Percentiles rank a stretch among this genome's conserved stretches.
Evolutionary conservation across 1,140 invertebrate genomes (phyloP).

Genomic region (Drosophila pectinifera): DNA sequence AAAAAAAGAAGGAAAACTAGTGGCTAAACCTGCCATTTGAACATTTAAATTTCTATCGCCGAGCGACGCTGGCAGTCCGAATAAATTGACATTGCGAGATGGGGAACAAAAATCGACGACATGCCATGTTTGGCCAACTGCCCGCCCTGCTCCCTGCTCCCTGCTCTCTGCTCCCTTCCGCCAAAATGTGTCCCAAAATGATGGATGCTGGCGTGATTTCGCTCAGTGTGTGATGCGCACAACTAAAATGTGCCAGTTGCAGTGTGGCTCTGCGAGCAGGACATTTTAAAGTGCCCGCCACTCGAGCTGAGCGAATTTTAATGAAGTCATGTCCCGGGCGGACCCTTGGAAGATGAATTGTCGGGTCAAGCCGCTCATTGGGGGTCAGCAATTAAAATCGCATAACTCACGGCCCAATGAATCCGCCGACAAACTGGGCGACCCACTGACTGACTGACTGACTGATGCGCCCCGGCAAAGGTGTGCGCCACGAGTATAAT

Average conservation of each 20-base stretch:
- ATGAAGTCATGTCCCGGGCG: slow-evolving; percentile 47
- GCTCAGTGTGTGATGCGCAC: slow-evolving; percentile 26
- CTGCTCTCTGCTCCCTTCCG: neutral
- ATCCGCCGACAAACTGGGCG: slow-evolving; percentile 18
- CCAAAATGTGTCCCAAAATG: slow-evolving; percentile 14
- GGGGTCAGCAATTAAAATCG: slow-evolving; percentile 77
- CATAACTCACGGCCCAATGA: slow-evolving; percentile 72
- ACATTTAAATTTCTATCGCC: slow-evolving; percentile 52
- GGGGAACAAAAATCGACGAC: slow-evolving; percentile 25
- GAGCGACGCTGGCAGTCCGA: slow-evolving; percentile 16
- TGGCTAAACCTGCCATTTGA: slow-evolving; percentile 36
- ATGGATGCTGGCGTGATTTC: slow-evolving; percentile 19
- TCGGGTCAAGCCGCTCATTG: slow-evolving; percentile 45
- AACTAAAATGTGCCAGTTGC: slow-evolving; percentile 22
- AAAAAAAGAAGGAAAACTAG: slow-evolving; percentile 14
- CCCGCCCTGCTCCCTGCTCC: neutral
- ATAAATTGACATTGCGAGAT: slow-evolving; percentile 43
- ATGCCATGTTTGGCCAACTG: slow-evolving; percentile 30
- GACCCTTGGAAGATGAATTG: slow-evolving; percentile 68
- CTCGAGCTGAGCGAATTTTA: slow-evolving; percentile 55
- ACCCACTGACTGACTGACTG: neutral
- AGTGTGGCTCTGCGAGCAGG: slow-evolving; percentile 9
- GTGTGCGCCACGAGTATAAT: slow-evolving; percentile 54
- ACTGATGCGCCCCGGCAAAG: slow-evolving; percentile 23
- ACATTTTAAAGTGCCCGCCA: slow-evolving; percentile 43